Evolutionary conservation across 2,888 invertebrate species (phyloP).

Genomic region (Eilema griseolum): DNA sequence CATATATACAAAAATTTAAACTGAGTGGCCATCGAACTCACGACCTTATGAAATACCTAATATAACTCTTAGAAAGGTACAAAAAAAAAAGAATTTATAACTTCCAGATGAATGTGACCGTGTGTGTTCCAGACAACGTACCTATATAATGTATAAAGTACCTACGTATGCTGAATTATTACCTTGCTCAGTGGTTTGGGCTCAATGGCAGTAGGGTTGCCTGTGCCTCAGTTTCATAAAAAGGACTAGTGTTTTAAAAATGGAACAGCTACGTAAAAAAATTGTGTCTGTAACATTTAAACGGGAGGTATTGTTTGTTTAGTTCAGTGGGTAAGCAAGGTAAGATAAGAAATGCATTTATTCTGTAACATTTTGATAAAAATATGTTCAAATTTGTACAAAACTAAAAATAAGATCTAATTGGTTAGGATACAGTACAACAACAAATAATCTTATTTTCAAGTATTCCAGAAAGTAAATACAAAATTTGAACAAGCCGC

Average conservation of each 20-base stretch:
- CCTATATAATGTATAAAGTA: constrained; percentile 11
- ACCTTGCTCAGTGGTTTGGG: constrained; percentile 21
- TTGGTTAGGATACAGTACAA: too few species aligned
- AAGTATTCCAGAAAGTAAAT: background rate
- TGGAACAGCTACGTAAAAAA: constrained; percentile 6
- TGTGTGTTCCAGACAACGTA: constrained; percentile 14
- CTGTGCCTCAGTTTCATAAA: background rate
- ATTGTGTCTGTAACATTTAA: background rate
- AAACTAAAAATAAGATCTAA: too few species aligned
- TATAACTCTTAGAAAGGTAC: constrained; percentile 12
- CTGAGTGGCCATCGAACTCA: background rate
- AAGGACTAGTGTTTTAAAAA: background rate
- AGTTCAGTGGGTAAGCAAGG: background rate
- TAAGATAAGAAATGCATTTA: background rate
- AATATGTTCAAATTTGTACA: too few species aligned
- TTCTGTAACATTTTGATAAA: constrained; percentile 4
- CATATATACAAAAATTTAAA: background rate
- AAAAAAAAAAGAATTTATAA: constrained; percentile 35
- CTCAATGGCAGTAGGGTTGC: background rate
- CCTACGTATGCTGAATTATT: constrained; percentile 37
- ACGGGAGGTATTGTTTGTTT: background rate
- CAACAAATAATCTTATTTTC: too few species aligned
- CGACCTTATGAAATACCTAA: background rate
- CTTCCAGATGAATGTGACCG: constrained; percentile 36
- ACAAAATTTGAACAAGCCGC: background rate